Conservation (phyloP, 2,888 invertebrate genomes). For the Heliconius charithonia region DNA sequence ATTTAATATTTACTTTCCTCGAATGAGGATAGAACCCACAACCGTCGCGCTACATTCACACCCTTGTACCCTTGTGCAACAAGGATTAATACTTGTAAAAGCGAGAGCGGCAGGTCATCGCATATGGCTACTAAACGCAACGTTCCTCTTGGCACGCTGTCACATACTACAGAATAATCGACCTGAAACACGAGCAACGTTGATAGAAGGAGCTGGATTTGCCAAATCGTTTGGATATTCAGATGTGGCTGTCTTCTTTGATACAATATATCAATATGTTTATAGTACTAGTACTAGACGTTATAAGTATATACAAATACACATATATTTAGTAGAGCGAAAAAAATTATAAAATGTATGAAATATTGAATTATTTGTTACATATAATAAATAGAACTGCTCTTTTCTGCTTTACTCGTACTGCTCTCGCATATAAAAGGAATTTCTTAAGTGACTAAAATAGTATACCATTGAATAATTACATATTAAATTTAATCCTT, state of each 20-base stretch:
- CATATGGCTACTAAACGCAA: constrained; percentile 70
- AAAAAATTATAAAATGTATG: not conserved
- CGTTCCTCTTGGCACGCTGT: constrained; percentile 69
- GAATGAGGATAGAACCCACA: too few species aligned
- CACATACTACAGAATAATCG: constrained; percentile 73
- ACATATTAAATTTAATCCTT: too few species aligned
- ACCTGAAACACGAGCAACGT: constrained; percentile 69
- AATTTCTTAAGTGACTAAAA: not conserved
- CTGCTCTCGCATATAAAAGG: not conserved
- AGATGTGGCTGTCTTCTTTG: constrained; percentile 72
- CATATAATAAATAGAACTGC: not conserved
- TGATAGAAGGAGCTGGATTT: constrained; percentile 60
- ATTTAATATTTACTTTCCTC: too few species aligned
- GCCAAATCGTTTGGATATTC: constrained; percentile 46
- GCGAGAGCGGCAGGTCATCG: constrained; percentile 63
- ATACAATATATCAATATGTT: constrained; percentile 60
- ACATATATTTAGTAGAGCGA: not conserved
- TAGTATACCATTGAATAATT: too few species aligned
- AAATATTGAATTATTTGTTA: not conserved
- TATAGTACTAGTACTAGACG: not conserved
- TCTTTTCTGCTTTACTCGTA: not conserved
- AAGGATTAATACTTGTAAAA: constrained; percentile 56
- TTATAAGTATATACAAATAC: not conserved
- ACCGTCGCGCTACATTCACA: too few species aligned
- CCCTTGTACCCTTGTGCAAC: too few species aligned